These are phyloP conservation scores for Tichodroma muraria DNA, from an alignment of 2,113 vertebrate species.

Conservation along the genomic window DNA sequence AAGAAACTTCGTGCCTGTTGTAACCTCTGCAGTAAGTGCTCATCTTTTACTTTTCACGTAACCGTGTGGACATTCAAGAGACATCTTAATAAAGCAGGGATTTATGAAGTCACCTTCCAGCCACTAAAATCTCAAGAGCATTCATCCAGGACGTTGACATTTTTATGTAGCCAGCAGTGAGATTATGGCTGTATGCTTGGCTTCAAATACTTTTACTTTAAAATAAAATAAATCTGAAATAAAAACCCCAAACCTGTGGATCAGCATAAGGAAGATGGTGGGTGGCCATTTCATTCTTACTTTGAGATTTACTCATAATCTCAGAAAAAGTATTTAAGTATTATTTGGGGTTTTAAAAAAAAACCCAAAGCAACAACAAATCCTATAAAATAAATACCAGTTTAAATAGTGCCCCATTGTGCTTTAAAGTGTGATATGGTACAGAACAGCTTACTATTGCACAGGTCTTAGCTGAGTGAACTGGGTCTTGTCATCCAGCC, in stretches of 20 bases:
- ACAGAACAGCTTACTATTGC: neutral
- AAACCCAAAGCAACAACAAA: accelerated
- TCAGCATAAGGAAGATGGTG: neutral
- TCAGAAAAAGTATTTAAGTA: neutral
- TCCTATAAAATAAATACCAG: accelerated
- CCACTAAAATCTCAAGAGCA: neutral
- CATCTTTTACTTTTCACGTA: neutral
- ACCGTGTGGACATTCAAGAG: neutral
- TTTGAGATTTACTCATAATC: neutral
- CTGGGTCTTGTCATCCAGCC: neutral
- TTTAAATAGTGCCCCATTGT: neutral
- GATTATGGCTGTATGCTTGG: neutral
- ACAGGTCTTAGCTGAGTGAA: neutral
- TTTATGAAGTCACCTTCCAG: neutral
- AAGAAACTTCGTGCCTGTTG: neutral
- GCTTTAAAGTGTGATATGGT: neutral
- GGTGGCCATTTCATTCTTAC: neutral
- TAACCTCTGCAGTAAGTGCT: neutral
- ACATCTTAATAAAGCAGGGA: neutral
- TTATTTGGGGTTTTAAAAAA: neutral
- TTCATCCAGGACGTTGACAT: neutral
- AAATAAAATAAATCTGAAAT: neutral
- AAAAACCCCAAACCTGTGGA: neutral
- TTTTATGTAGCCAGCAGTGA: neutral
- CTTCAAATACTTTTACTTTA: neutral